Evolutionary conservation across 2,113 vertebrate species (phyloP).

Genomic region (Menidia beryllina): DNA sequence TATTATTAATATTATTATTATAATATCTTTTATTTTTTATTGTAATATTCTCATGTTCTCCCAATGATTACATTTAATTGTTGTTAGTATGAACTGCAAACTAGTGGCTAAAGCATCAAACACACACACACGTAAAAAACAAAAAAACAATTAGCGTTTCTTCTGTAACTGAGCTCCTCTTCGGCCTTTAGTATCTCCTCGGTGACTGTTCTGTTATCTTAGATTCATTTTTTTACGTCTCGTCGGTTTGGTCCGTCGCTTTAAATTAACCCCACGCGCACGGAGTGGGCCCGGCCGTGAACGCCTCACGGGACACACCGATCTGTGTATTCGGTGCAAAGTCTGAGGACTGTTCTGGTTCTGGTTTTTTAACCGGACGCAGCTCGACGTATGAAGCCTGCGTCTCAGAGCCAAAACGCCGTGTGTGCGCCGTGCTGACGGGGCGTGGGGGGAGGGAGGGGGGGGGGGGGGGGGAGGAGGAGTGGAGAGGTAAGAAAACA

Average conservation of each 20-base stretch:
- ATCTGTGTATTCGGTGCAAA: not conserved
- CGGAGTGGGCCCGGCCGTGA: conserved; percentile 25
- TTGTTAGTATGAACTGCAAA: too few species aligned
- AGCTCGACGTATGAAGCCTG: not conserved
- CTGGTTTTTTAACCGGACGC: conserved; percentile 5
- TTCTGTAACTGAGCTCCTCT: not conserved
- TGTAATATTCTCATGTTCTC: too few species aligned
- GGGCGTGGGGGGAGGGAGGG: too few species aligned
- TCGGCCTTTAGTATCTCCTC: not conserved
- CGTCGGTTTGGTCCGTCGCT: conserved; percentile 55
- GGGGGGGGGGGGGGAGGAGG: not conserved
- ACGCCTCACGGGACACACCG: not conserved
- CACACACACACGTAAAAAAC: not conserved
- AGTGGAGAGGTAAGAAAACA: not conserved
- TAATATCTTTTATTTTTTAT: too few species aligned
- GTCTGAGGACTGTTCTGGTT: not conserved
- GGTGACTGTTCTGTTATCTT: conserved; percentile 24
- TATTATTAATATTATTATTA: too few species aligned
- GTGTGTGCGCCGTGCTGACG: not conserved
- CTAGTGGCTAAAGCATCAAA: not conserved
- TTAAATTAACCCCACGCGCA: conserved; percentile 71
- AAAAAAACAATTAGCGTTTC: not conserved
- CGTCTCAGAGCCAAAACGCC: too few species aligned
- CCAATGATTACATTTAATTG: too few species aligned
- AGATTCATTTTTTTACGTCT: too few species aligned